A percentile compares a stretch with the other conserved stretches of the same genome.
These are phyloP conservation scores for Lasioglossum malachurum DNA, from an alignment of 2,888 invertebrate genomes.

Conservation along the genomic window DNA sequence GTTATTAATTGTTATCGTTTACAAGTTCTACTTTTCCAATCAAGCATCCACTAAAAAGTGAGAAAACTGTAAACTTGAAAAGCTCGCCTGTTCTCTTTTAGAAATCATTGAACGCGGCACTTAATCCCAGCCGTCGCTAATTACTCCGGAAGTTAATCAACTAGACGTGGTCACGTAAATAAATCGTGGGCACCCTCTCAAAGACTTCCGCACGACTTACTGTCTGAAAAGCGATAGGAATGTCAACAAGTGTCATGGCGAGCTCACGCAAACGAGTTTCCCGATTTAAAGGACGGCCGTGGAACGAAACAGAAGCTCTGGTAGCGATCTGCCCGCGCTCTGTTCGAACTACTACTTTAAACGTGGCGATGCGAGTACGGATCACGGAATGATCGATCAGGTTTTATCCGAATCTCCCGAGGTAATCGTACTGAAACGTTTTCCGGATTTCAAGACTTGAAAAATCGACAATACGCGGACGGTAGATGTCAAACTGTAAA, in stretches of 20 bases:
- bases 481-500: neutral
- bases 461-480: neutral
- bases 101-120: conserved; percentile 17
- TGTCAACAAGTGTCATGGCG: conserved; percentile 44
- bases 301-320: neutral
- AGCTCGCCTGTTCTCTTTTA: neutral
- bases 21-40: neutral
- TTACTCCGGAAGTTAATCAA: conserved; percentile 49
- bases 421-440: neutral
- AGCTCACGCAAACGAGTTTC: neutral
- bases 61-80: neutral
- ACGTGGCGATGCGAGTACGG: neutral
- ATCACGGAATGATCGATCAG: neutral
- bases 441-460: neutral
- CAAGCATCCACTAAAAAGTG: too few relatives aligned
- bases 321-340: neutral
- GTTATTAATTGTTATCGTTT: neutral
- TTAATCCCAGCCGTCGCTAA: conserved; percentile 50
- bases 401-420: neutral
- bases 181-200: neutral
- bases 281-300: neutral
- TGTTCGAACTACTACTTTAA: neutral
- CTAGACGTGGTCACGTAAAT: neutral
- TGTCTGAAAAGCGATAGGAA: neutral
- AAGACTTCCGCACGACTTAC: neutral